Evolutionary conservation across 2,888 invertebrate species (phyloP).

Genomic region (Eilema sororculum): DNA sequence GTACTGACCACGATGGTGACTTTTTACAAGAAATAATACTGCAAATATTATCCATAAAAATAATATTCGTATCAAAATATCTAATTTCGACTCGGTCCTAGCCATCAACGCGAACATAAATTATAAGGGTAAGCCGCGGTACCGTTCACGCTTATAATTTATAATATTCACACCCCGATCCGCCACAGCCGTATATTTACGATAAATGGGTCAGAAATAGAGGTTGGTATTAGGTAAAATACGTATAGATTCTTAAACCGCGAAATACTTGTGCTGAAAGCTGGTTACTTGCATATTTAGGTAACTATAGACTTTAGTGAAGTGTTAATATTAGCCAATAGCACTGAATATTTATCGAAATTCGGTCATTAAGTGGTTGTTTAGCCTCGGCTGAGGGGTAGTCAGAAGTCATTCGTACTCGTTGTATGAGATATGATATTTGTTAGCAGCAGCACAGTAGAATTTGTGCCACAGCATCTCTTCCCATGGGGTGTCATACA

Average conservation of each 20-base stretch:
- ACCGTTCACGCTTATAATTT: not conserved
- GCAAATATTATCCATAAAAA: not conserved
- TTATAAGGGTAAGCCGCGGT: not conserved
- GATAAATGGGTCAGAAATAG: conserved; percentile 4
- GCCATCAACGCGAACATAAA: not conserved
- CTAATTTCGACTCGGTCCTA: not conserved
- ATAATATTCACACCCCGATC: conserved; percentile 1
- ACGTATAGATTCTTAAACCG: no score
- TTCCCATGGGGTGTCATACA: no score
- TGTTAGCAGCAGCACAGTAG: no score
- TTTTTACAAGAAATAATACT: not conserved
- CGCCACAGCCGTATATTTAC: not conserved
- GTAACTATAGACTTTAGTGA: no score
- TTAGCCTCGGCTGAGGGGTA: no score
- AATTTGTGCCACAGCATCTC: no score
- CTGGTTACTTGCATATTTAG: no score
- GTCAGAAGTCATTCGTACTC: no score
- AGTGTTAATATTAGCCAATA: no score
- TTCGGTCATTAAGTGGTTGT: no score
- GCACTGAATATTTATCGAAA: no score
- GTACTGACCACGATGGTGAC: not conserved
- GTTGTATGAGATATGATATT: no score
- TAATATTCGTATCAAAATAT: not conserved
- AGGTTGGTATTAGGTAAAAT: not conserved
- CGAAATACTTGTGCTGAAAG: not conserved